These are phyloP conservation scores for Trachymyrmex septentrionalis DNA, from an alignment of 1,140 invertebrate species.

Conservation along the genomic window DNA sequence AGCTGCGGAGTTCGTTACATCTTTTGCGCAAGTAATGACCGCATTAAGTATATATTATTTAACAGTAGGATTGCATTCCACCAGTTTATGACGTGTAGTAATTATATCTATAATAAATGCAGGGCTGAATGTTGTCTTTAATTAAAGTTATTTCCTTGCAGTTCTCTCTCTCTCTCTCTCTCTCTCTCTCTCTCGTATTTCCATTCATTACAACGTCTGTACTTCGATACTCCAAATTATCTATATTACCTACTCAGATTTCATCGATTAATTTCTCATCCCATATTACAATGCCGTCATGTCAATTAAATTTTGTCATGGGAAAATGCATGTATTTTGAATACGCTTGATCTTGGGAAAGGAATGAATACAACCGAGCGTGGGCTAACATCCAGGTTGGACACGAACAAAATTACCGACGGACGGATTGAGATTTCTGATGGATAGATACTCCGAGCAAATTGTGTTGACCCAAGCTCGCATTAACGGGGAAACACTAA, in stretches of 20 bases:
- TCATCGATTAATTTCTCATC: constrained; percentile 40
- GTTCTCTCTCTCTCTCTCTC: no score
- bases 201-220: not conserved
- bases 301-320: constrained; percentile 50
- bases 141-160: constrained; percentile 27
- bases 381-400: constrained; percentile 25
- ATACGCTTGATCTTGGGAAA: constrained; percentile 20
- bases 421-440: constrained; percentile 64
- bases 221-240: not conserved
- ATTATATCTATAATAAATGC: constrained; percentile 8
- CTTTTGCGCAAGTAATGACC: constrained; percentile 22
- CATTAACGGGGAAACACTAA: constrained; percentile 61
- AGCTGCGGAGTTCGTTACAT: constrained; percentile 28
- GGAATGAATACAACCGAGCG: constrained; percentile 16
- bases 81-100: not conserved
- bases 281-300: not conserved
- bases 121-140: not conserved
- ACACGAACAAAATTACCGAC: constrained; percentile 61
- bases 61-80: not conserved
- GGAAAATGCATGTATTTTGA: not conserved
- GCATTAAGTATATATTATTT: constrained; percentile 31
- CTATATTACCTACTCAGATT: constrained; percentile 22
- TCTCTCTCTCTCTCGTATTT: not conserved
- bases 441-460: constrained; percentile 62
- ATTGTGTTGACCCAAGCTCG: constrained; percentile 62